Percentiles rank a stretch among this genome's conserved stretches.
phyloP scores from a whole-genome alignment of 2,888 invertebrate species.

The Fabriciana adippe region DNA sequence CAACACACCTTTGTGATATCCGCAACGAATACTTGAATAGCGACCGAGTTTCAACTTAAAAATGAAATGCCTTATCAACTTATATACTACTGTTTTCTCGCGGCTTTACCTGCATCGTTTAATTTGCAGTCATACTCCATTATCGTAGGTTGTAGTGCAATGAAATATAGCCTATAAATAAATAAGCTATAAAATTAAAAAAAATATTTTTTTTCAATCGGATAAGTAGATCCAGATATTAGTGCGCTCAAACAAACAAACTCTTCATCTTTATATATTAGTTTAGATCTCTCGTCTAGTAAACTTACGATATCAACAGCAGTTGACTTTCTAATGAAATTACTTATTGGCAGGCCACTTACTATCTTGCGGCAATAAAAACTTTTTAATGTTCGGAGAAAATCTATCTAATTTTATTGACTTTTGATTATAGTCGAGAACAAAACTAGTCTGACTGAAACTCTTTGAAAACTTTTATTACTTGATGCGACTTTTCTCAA shows the following conservation, averaged over 20 bases:
- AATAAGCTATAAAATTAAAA: no score
- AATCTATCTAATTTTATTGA: constrained; percentile 29
- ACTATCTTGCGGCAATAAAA: constrained; percentile 34
- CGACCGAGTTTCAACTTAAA: constrained; percentile 45
- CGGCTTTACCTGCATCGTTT: no score
- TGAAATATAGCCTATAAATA: no score
- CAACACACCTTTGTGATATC: constrained; percentile 40
- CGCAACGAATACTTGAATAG: constrained; percentile 59
- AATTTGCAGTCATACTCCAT: no score
- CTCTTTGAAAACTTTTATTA: constrained; percentile 18
- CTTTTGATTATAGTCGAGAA: constrained; percentile 17
- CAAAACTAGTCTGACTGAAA: background rate
- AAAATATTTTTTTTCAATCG: no score
- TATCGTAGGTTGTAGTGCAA: no score
- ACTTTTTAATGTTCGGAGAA: constrained; percentile 34
- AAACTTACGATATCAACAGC: constrained; percentile 31
- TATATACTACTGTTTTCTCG: background rate
- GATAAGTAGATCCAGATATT: no score
- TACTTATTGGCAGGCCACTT: constrained; percentile 41
- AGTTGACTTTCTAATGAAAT: constrained; percentile 45
- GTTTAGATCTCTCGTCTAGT: background rate
- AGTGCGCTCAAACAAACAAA: no score
- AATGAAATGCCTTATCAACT: constrained; percentile 26
- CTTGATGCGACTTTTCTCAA: constrained; percentile 1
- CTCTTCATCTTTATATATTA: no score